Percentiles rank a stretch among this genome's conserved stretches.
These are phyloP conservation scores for Rhynchotus rufescens DNA, from an alignment of 2,797 vertebrate genomes.

Conservation along the genomic window DNA sequence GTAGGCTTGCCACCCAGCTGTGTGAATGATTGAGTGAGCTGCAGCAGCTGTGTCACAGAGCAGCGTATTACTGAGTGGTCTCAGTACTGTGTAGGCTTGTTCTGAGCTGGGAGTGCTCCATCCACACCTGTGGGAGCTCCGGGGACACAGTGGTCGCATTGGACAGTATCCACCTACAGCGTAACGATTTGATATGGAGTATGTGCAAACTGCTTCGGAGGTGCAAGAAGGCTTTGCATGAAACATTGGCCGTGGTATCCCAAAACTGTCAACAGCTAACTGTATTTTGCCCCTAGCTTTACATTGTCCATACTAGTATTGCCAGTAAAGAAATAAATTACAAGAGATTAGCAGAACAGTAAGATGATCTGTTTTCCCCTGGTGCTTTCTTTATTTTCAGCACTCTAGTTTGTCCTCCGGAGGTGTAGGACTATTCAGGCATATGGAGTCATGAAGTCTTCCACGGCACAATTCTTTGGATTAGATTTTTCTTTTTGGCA, in stretches of 20 bases:
- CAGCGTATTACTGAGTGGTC: not conserved
- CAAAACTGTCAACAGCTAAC: not conserved
- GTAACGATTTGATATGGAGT: not conserved
- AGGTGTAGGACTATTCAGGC: not conserved
- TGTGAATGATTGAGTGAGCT: not conserved
- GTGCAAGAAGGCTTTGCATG: not conserved
- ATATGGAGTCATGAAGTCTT: not conserved
- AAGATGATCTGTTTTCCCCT: not conserved
- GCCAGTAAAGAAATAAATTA: not conserved
- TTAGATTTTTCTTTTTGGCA: not conserved
- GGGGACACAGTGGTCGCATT: accelerated
- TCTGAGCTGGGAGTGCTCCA: accelerated
- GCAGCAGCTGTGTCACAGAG: not conserved
- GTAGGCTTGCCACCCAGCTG: accelerated
- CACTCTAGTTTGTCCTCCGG: not conserved
- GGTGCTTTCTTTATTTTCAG: not conserved
- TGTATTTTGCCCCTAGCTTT: not conserved
- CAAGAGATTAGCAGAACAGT: not conserved
- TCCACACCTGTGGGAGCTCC: not conserved
- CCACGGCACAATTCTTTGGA: not conserved
- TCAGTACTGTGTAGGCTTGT: not conserved
- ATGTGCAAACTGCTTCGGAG: not conserved
- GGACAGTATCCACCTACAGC: not conserved
- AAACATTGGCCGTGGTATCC: not conserved
- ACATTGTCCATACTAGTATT: not conserved